phyloP scores from a whole-genome alignment of 2,888 invertebrate species.

The Eledona agricola region DNA sequence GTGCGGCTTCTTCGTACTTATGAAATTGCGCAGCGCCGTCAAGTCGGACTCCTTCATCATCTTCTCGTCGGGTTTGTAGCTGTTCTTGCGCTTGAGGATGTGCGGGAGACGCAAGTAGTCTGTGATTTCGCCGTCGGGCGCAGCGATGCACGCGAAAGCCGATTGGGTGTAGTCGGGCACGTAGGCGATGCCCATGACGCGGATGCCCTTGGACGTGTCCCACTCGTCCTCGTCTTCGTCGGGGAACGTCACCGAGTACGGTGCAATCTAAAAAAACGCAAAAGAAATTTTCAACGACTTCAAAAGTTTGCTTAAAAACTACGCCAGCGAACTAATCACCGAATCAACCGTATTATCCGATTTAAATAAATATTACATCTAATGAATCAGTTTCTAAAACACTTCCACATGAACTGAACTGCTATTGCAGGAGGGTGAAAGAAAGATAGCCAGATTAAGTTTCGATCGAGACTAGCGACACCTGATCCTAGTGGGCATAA shows the following conservation, averaged over 20 bases:
- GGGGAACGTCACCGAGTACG: slow-evolving; percentile 75
- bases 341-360: no score
- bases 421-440: background rate
- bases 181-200: slow-evolving; percentile 89
- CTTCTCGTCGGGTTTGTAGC: slow-evolving; percentile 74
- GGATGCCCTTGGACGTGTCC: slow-evolving; percentile 83
- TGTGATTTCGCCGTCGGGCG: slow-evolving; percentile 89
- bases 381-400: no score
- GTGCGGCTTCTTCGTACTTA: slow-evolving; percentile 91
- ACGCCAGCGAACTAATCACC: no score
- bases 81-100: slow-evolving; percentile 82
- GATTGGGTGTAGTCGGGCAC: slow-evolving; percentile 85
- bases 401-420: no score
- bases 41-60: slow-evolving; percentile 67
- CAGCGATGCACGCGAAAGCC: slow-evolving; percentile 88
- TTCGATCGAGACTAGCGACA: no score
- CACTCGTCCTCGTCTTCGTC: slow-evolving; percentile 94
- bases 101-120: slow-evolving; percentile 91
- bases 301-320: no score
- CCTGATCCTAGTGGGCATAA: no score
- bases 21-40: slow-evolving; percentile 78
- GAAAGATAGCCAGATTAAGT: no score
- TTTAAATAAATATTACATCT: no score
- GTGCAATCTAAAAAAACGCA: slow-evolving; percentile 69
- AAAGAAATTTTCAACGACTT: no score